Evolutionary conservation across 1,140 invertebrate species (phyloP).

Genomic region (Spodoptera frugiperda): DNA sequence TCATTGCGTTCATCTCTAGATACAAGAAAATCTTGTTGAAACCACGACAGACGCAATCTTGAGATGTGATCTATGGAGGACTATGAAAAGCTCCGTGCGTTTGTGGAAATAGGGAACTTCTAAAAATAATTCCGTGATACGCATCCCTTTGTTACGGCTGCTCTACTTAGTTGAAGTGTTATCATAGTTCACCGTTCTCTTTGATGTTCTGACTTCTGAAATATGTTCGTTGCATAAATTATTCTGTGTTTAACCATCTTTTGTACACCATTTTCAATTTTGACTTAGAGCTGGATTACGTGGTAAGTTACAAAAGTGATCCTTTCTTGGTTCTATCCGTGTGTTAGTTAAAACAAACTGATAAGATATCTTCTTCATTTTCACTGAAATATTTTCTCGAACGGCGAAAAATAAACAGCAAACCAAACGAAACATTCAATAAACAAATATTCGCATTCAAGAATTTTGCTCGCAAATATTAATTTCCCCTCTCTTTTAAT

Average conservation of each 20-base stretch:
- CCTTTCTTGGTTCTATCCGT: too few species aligned
- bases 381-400: too few species aligned
- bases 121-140: constrained; percentile 9
- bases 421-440: constrained; percentile 16
- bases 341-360: too few species aligned
- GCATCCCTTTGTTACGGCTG: constrained; percentile 4
- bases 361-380: too few species aligned
- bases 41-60: not conserved
- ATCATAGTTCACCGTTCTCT: not conserved
- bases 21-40: constrained; percentile 8
- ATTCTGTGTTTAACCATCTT: too few species aligned
- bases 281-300: too few species aligned
- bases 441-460: constrained; percentile 9
- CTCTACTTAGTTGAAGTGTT: not conserved
- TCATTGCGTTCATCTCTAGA: constrained; percentile 20
- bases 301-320: too few species aligned
- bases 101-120: constrained; percentile 2
- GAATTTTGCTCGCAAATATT: constrained; percentile 37
- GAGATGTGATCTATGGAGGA: constrained; percentile 8
- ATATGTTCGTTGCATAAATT: too few species aligned
- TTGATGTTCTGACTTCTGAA: not conserved
- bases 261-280: too few species aligned
- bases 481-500: constrained; percentile 49
- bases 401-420: not conserved
- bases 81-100: constrained; percentile 5